Conservation (phyloP, 2,888 invertebrate genomes). For the Arge pagana region DNA sequence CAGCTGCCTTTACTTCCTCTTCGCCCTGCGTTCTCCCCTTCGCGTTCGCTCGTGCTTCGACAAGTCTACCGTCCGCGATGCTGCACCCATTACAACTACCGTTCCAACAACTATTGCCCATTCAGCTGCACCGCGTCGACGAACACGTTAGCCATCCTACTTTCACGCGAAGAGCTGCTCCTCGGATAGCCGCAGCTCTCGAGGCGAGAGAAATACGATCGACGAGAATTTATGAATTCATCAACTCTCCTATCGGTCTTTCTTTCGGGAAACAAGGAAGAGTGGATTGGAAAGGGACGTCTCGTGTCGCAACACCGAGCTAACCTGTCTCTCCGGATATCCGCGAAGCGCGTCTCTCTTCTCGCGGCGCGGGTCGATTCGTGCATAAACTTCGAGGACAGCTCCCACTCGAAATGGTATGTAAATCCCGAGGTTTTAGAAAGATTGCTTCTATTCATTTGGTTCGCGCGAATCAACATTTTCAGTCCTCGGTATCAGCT, state of each 20-base stretch:
- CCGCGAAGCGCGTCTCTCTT: too few species aligned
- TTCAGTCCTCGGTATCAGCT: background rate
- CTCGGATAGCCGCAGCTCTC: too few species aligned
- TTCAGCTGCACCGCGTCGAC: background rate
- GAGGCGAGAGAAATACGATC: too few species aligned
- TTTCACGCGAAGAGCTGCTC: too few species aligned
- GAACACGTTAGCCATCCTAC: background rate
- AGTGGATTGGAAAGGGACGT: too few species aligned
- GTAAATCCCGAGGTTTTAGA: conserved; percentile 14
- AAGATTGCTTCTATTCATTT: background rate
- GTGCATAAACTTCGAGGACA: background rate
- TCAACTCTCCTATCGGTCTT: too few species aligned
- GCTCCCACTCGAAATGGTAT: conserved; percentile 9
- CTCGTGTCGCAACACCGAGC: too few species aligned
- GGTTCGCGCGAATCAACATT: background rate
- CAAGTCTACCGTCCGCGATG: conserved; percentile 19
- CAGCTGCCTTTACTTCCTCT: conserved; percentile 30
- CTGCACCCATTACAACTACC: too few species aligned
- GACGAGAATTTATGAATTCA: too few species aligned
- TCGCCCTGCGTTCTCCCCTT: conserved; percentile 4
- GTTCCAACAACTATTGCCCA: background rate
- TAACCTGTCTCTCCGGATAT: too few species aligned
- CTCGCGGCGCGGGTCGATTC: too few species aligned
- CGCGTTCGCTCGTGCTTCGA: conserved; percentile 3
- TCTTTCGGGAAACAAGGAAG: too few species aligned